Conservation (phyloP, 2,888 invertebrate genomes). For the Megamerina dolium region DNA sequence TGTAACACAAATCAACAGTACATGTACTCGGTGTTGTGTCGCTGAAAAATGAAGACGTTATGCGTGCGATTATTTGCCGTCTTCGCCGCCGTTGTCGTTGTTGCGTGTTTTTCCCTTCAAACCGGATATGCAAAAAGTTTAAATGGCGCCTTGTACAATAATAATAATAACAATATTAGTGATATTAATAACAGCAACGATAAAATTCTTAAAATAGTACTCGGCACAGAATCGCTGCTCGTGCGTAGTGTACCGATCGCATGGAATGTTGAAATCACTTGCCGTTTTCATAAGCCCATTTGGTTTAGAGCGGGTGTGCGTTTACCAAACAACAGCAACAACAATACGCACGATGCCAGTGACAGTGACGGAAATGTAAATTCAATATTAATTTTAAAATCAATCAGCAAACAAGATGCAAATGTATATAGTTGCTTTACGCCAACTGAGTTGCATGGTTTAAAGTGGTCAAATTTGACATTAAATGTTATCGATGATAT, state of each 20-base stretch:
- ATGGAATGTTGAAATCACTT: neutral
- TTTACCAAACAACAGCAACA: too few species aligned
- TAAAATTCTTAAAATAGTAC: neutral
- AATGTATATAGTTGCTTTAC: slow-evolving; percentile 38
- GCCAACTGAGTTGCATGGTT: slow-evolving; percentile 35
- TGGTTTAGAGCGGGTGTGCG: too few species aligned
- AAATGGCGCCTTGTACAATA: too few species aligned
- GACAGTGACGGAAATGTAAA: slow-evolving; percentile 18
- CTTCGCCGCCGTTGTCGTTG: too few species aligned
- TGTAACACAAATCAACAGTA: too few species aligned
- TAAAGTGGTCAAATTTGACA: slow-evolving; percentile 38
- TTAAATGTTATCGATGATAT: slow-evolving; percentile 25
- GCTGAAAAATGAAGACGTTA: too few species aligned
- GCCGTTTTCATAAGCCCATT: slow-evolving; percentile 2
- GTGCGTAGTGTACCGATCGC: neutral
- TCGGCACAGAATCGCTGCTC: neutral
- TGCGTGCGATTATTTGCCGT: too few species aligned
- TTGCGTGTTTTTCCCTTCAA: too few species aligned
- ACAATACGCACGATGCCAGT: too few species aligned
- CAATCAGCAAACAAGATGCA: slow-evolving; percentile 24
- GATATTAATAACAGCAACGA: neutral
- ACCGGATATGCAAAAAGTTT: too few species aligned
- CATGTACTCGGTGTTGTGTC: too few species aligned
- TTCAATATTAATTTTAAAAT: slow-evolving; percentile 19
- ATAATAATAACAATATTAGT: too few species aligned